Conservation (phyloP, 1,140 invertebrate species). For the Heliconius hermathena region DNA sequence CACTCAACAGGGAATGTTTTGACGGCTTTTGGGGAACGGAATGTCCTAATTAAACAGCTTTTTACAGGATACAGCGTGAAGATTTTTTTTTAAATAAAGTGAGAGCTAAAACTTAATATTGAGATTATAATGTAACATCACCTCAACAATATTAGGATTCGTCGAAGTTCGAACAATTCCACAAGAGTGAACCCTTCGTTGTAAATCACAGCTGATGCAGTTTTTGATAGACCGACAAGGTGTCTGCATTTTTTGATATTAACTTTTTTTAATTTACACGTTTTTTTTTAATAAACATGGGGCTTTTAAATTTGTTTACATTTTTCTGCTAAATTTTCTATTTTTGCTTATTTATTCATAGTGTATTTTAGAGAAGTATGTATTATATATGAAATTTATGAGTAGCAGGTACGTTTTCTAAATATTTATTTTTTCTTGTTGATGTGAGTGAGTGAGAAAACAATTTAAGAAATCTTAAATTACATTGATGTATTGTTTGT, state of each 20-base stretch:
- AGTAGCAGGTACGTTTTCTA: no score
- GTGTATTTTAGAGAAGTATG: background rate
- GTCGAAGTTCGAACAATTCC: slow-evolving; percentile 44
- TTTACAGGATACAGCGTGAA: background rate
- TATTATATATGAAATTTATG: no score
- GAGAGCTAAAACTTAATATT: background rate
- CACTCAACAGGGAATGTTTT: no score
- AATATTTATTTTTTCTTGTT: no score
- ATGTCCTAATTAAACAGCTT: no score
- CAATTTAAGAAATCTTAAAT: no score
- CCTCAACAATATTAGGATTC: background rate
- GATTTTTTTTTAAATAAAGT: background rate
- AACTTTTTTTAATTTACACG: background rate
- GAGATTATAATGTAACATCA: background rate
- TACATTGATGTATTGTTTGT: background rate
- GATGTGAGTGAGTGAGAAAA: no score
- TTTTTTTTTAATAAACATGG: background rate
- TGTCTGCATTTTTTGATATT: slow-evolving; percentile 3
- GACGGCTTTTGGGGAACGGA: no score
- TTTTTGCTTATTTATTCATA: background rate
- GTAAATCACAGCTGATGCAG: slow-evolving; percentile 46
- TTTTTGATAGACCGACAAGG: slow-evolving; percentile 42
- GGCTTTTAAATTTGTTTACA: background rate
- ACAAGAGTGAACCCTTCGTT: slow-evolving; percentile 53
- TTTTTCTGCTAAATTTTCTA: background rate